Evolutionary conservation across 2,113 vertebrate genomes (phyloP), one percentile per base, ranked within the genome.

Genomic region (Ailuropoda melanoleuca): DNA sequence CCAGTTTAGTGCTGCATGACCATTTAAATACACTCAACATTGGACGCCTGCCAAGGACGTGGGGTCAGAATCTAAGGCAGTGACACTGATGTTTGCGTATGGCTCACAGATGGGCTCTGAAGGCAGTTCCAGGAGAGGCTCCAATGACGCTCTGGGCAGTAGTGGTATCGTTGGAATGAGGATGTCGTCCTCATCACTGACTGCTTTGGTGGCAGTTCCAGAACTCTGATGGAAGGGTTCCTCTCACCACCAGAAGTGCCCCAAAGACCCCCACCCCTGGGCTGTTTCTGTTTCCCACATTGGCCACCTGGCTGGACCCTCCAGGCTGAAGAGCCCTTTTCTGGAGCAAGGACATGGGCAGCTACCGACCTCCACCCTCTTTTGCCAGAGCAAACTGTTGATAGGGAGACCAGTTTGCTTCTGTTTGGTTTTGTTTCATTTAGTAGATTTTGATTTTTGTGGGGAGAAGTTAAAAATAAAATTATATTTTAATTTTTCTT

Each of bases 21-120:
- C 10, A 3, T 10, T 1, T 43, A 1, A 1, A 53, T 31, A 6
- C 18, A 1, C 12, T 46, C 2, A 29, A 64, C 9, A 2, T 4
- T 37, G 37, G 39, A 21, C 12, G 19, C n/a, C 46, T 15, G 7
- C 34, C 14, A 6, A 15, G 19, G 68, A 29, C 23, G 1, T 10
- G 10, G 4, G 15, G 24, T 24, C 19, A 4, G 46, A 75, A 24
- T 55, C 56, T 21, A 18, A 34, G 62, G 55, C 7, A 1, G 29
- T 13, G 31, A 26, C 18, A 9, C 53, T 1, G 34, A 29, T 31
- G 26, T n/a, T 39, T 43, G 77, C 8, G 34, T 19, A 11, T 53
- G 77, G 56, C 55, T 70, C 55, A 8, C 34, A 64, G 26, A 64
- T 0, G 9, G 34, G 23, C 91, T 72, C 55, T 18, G 74, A 60